These are phyloP conservation scores for Gisinianus flammeolus DNA, from an alignment of 2,888 invertebrate genomes.

Conservation along the genomic window DNA sequence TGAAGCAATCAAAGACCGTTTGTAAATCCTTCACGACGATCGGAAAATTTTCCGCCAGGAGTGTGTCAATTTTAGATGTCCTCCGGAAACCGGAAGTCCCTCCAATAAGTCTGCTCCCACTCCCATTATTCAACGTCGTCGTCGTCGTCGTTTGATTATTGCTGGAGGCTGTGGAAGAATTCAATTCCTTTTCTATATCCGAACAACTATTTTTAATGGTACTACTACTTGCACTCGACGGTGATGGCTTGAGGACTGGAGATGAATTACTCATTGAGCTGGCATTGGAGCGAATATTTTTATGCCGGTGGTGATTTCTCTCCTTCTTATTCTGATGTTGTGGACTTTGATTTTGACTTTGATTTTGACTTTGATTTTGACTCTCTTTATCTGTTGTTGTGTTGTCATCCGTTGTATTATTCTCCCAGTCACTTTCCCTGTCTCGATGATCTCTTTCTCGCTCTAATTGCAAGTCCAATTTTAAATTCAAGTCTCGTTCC, in stretches of 20 bases:
- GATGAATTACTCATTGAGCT: too few relatives aligned
- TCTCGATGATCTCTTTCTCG: neutral
- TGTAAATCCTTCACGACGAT: conserved; percentile 49
- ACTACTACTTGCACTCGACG: too few relatives aligned
- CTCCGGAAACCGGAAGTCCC: neutral
- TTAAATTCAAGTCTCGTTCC: too few relatives aligned
- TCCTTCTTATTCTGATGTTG: too few relatives aligned
- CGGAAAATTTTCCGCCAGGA: neutral
- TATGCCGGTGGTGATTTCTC: too few relatives aligned
- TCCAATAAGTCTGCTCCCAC: neutral
- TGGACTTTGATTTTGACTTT: too few relatives aligned
- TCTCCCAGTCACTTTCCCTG: neutral
- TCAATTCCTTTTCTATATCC: neutral
- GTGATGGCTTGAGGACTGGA: too few relatives aligned
- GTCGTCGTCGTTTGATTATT: too few relatives aligned
- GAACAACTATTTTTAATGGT: too few relatives aligned
- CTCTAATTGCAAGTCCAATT: neutral
- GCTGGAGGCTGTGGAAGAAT: neutral
- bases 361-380: neutral
- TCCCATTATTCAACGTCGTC: too few relatives aligned
- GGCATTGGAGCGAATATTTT: too few relatives aligned
- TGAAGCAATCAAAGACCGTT: conserved; percentile 52
- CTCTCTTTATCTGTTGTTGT: neutral
- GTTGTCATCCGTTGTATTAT: neutral
- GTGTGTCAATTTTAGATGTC: neutral